Evolutionary conservation across 1,140 invertebrate species (phyloP).

Genomic region (Colletes gigas): DNA sequence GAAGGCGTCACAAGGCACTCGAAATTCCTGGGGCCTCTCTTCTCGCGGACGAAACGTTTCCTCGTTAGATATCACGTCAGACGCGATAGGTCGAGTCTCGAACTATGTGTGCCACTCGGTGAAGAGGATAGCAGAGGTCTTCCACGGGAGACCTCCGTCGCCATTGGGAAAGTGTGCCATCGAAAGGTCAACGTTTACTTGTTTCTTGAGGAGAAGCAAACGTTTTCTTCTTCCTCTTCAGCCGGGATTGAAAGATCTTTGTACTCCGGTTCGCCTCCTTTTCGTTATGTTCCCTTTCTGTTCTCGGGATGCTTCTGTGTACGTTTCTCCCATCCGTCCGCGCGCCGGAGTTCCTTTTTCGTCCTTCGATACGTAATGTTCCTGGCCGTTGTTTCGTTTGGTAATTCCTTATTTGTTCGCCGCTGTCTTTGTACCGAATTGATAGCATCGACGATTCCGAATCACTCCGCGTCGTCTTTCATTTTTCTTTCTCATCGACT

Average conservation of each 20-base stretch:
- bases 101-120: constrained; percentile 59
- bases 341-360: background rate
- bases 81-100: constrained; percentile 43
- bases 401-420: constrained; percentile 14
- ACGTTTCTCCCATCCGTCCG: background rate
- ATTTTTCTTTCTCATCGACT: too few species aligned
- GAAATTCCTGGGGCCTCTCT: constrained; percentile 35
- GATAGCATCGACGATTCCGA: background rate
- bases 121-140: constrained; percentile 57
- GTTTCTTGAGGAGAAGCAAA: constrained; percentile 25
- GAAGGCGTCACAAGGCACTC: background rate
- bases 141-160: constrained; percentile 53
- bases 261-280: background rate
- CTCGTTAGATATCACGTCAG: constrained; percentile 30
- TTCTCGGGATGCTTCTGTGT: background rate
- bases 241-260: constrained; percentile 7
- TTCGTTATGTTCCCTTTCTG: background rate
- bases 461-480: too few species aligned
- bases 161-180: constrained; percentile 76
- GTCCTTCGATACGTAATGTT: background rate
- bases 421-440: background rate
- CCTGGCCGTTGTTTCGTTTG: background rate
- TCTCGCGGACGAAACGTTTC: constrained; percentile 12
- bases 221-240: constrained; percentile 47
- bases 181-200: constrained; percentile 75